Evolutionary conservation across 2,888 invertebrate species (phyloP), one percentile per base, ranked within the genome.

Genomic region (Himalopsyche anomala): DNA sequence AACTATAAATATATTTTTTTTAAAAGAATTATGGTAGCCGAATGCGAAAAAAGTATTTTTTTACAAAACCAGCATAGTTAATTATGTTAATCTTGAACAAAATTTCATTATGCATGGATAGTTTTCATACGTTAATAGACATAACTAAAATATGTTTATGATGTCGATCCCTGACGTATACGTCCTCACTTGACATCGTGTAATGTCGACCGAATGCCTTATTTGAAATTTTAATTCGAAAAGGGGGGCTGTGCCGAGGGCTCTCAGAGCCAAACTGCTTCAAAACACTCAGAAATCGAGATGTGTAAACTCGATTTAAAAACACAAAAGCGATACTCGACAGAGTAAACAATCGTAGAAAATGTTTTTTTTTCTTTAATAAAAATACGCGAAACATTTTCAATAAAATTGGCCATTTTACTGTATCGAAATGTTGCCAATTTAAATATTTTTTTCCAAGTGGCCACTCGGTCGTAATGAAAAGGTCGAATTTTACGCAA

Each of bases 171-270:
- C 74, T 74, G 74, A 15, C 38, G 38, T 74, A 36, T 74, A 74
- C 74, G 15, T 74, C 36, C 38, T 74, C 38, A 36, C 36, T 74
- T 74, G 74, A 74, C 74, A 74, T 38, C 74, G 12, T 74, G 74
- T 74, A 38, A 74, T 69, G 69, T 69, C 69, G 12, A 69, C 69
- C 69, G 69, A 69, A 69, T 74, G 74, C 74, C 74, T 74, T 74
- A 74, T 74, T 74, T 74, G 74, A 74, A 74, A 74, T 74, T 74
- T 74, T 74, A 74, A 74, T 74, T 74, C 74, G 74, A 74, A 74
- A 74, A 36, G 74, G 74, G 74, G 74, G 74, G 36, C 74, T 12
- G 5, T 12, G 15, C 74, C 8, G 36, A 74, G 74, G 36, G 38
- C 74, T 36, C 36, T 74, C n/a, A 15, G 12, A 74, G 74, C 15